phyloP scores from a whole-genome alignment of 2,113 vertebrate genomes.

The Gorsachius goisagi region DNA sequence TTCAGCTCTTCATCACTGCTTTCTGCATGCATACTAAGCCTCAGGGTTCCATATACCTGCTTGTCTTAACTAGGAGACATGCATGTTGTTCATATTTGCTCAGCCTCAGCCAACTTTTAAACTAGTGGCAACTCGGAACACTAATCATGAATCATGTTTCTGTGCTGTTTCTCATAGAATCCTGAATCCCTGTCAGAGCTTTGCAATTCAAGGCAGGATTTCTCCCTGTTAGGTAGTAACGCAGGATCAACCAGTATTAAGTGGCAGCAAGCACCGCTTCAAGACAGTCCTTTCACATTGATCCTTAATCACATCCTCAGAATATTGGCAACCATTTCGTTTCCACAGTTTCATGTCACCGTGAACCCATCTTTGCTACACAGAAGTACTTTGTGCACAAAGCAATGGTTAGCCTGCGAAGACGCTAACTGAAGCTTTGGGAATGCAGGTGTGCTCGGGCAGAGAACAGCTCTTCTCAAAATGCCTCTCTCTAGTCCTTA shows the following conservation, averaged over 20 bases:
- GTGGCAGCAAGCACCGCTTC: neutral
- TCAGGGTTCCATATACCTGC: neutral
- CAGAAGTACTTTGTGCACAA: neutral
- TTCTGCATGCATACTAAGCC: neutral
- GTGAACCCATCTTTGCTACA: neutral
- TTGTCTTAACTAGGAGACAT: neutral
- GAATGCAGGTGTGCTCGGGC: neutral
- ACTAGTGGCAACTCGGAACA: neutral
- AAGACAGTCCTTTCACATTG: neutral
- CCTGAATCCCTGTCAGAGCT: neutral
- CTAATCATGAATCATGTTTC: neutral
- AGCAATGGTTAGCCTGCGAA: neutral
- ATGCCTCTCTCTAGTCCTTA: neutral
- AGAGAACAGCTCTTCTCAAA: neutral
- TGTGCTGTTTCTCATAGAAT: neutral
- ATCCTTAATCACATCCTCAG: neutral
- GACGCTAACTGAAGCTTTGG: neutral
- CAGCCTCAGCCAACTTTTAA: neutral
- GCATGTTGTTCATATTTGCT: neutral
- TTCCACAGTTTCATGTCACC: neutral
- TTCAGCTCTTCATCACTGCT: neutral
- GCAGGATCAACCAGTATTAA: neutral
- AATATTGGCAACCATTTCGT: neutral
- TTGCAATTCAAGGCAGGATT: neutral
- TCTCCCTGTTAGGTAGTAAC: neutral